A percentile compares a stretch with the other conserved stretches of the same genome.
phyloP scores from a whole-genome alignment of 1,140 invertebrate genomes.

The Drosophila lacertosa region DNA sequence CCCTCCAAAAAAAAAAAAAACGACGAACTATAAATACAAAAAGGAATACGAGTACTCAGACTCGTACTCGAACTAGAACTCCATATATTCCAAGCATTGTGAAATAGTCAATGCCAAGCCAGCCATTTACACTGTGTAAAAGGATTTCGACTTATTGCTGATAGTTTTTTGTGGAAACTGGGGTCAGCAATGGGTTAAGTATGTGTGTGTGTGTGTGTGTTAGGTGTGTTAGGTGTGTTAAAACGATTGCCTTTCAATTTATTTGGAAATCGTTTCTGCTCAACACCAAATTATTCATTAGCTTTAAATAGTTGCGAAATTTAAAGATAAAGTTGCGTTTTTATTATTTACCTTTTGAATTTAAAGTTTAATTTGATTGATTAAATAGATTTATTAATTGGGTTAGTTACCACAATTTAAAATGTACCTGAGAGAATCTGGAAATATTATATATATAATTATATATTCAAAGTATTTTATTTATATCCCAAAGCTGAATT shows the following conservation, averaged over 20 bases:
- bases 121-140: constrained; percentile 58
- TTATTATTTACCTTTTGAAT: neutral
- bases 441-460: too few relatives aligned
- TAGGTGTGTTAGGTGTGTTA: constrained; percentile 8
- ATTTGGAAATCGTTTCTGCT: constrained; percentile 28
- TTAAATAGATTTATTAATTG: too few relatives aligned
- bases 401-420: too few relatives aligned
- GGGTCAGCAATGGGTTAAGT: constrained; percentile 18
- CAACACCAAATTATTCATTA: constrained; percentile 30
- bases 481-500: too few relatives aligned
- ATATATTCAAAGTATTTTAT: too few relatives aligned
- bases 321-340: neutral
- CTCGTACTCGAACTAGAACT: neutral
- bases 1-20: constrained; percentile 13
- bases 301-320: constrained; percentile 6
- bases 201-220: constrained; percentile 6
- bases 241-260: constrained; percentile 39
- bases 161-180: constrained; percentile 36
- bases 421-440: too few relatives aligned
- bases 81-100: constrained; percentile 34
- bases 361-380: too few relatives aligned
- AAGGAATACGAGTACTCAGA: constrained; percentile 7
- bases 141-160: constrained; percentile 36
- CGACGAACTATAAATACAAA: constrained; percentile 43
- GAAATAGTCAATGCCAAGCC: constrained; percentile 51